Evolutionary conservation across 2,888 invertebrate genomes (phyloP), one percentile per base, ranked within the genome.

Genomic region (Cerceris ruficornis): DNA sequence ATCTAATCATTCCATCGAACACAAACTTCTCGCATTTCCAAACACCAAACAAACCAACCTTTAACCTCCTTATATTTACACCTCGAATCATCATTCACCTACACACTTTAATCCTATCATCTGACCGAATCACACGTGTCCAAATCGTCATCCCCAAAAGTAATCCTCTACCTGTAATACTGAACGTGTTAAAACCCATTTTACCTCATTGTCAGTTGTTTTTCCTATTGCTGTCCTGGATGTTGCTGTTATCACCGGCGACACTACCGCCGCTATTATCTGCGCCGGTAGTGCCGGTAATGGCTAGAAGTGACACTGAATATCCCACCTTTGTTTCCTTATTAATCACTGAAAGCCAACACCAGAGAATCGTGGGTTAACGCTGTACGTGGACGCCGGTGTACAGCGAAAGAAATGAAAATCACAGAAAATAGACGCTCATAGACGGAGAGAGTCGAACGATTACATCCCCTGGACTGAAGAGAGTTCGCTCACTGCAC

Each of bases 401-500:
- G 46, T 11, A 11, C 46, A 11, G 11, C 46, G 2, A 11, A 46
- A 8, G 46, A 46, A 46, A 11, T 11, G 46, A 46, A 8, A 11
- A 8, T 8, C 46, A 11, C 8, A 8, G 46, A 11, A 11, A 8
- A 11, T n/a, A n/a, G n/a, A n/a, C 11, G 13, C 50, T 7, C 50
- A n/a, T 11, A 11, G n/a, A n/a, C n/a, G 11, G n/a, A n/a, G n/a
- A n/a, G n/a, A n/a, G 1, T 50, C 50, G 50, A 50, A 50, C 50
- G 85, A 88, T 89, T 87, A 79, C 80, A 84, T 83, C 77, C 82
- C 79, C 83, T 82, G 77, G 81, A 70, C 83, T 73, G 77, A 72
- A 75, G 80, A 77, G 82, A 73, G 75, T 67, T 82, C 84, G 81
- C 76, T 80, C 80, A 89, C 88, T 89, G 89, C 89, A 89, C 89